Conservation (phyloP, 2,797 vertebrate species). For the Sphenopsis melanotis region DNA sequence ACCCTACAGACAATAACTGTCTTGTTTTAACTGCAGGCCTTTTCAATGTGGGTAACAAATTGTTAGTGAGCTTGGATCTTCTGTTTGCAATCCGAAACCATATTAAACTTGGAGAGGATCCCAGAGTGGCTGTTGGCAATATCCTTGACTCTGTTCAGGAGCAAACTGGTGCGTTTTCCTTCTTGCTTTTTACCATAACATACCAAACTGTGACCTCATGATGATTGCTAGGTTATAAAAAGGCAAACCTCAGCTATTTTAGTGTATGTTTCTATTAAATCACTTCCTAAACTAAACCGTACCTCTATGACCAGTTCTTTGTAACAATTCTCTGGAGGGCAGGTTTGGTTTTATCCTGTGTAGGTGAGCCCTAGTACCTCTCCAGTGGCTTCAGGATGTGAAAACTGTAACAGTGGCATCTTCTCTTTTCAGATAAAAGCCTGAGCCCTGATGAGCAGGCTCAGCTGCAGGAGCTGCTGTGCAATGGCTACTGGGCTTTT, state of each 20-base stretch:
- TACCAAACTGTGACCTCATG: background rate
- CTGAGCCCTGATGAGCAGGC: conserved; percentile 79
- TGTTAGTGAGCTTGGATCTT: conserved; percentile 94
- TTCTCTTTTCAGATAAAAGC: conserved; percentile 79
- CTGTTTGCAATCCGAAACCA: conserved; percentile 88
- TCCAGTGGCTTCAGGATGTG: background rate
- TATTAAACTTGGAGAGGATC: conserved; percentile 86
- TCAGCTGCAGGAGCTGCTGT: conserved; percentile 86
- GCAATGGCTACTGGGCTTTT: conserved; percentile 96
- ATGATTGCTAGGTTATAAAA: background rate
- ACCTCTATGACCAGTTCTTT: background rate
- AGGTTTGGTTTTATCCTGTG: background rate
- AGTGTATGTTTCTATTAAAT: background rate
- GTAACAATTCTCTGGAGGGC: background rate
- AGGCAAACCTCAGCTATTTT: background rate
- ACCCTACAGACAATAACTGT: background rate
- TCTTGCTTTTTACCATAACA: background rate
- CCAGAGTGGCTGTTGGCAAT: conserved; percentile 74
- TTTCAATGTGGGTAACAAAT: conserved; percentile 93
- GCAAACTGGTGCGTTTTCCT: conserved; percentile 68
- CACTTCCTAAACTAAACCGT: background rate
- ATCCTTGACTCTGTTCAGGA: conserved; percentile 80
- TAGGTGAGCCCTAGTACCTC: background rate
- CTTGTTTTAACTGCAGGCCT: conserved; percentile 80
- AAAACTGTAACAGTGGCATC: background rate